Conservation (phyloP, 2,797 vertebrate genomes). For the Ciconia nigra region DNA sequence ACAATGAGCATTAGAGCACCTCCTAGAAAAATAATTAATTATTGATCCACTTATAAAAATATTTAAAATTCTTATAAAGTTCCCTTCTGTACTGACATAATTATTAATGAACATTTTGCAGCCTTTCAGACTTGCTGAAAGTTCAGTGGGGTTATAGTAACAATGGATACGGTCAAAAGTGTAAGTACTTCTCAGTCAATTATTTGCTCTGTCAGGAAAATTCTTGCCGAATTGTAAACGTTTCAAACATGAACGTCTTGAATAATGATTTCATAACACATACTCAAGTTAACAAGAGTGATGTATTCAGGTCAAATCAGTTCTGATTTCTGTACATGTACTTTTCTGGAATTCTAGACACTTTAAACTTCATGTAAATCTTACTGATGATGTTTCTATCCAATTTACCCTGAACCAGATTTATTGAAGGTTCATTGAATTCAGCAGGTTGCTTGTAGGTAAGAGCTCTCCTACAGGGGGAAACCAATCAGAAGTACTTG, state of each 20-base stretch:
- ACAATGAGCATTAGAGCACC: background rate
- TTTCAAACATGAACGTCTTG: background rate
- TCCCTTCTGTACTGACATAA: background rate
- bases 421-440: background rate
- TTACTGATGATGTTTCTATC: background rate
- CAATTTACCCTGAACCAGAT: background rate
- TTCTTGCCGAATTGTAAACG: background rate
- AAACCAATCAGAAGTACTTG: background rate
- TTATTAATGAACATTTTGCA: background rate
- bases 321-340: background rate
- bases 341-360: background rate
- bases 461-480: background rate
- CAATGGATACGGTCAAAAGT: background rate
- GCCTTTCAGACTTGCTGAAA: background rate
- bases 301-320: background rate
- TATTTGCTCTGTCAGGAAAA: conserved; percentile 20
- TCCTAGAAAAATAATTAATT: background rate
- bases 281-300: background rate
- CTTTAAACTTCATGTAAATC: background rate
- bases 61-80: background rate
- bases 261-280: background rate
- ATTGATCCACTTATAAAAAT: background rate
- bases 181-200: background rate
- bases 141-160: background rate
- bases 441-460: background rate